Conservation (phyloP, 2,888 invertebrate genomes). For the Athetis lepigone region DNA sequence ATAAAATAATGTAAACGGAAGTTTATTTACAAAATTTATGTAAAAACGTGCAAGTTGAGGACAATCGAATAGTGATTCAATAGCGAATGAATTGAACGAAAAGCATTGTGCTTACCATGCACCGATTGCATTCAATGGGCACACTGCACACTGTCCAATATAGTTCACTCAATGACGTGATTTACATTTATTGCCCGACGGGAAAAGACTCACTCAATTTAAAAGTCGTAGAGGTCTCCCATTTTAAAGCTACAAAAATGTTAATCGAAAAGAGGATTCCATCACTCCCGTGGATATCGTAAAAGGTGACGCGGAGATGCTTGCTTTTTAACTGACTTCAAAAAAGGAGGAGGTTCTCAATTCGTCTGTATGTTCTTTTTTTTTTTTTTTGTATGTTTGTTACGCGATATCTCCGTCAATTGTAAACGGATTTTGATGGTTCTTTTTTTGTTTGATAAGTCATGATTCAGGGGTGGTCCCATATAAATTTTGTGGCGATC, state of each 20-base stretch:
- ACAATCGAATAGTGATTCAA: slow-evolving; percentile 85
- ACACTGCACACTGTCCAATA: slow-evolving; percentile 76
- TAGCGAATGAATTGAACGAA: slow-evolving; percentile 79
- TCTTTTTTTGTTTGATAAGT: no score
- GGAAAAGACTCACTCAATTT: slow-evolving; percentile 75
- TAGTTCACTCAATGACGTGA: slow-evolving; percentile 83
- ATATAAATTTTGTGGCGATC: no score
- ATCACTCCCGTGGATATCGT: slow-evolving; percentile 50
- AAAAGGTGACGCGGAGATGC: slow-evolving; percentile 27
- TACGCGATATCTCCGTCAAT: no score
- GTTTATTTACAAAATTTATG: slow-evolving; percentile 72
- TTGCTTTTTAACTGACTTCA: no score
- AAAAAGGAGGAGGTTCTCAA: no score
- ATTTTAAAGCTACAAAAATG: slow-evolving; percentile 51
- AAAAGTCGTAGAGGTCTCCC: slow-evolving; percentile 67
- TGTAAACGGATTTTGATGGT: no score
- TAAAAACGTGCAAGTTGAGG: slow-evolving; percentile 75
- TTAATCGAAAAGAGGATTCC: slow-evolving; percentile 47
- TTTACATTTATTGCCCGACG: slow-evolving; percentile 82
- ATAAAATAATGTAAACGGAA: slow-evolving; percentile 59
- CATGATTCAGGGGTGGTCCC: no score
- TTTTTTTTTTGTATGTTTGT: no score
- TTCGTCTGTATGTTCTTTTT: no score
- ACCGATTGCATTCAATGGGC: slow-evolving; percentile 80
- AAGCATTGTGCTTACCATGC: slow-evolving; percentile 83